Evolutionary conservation across 2,797 vertebrate genomes (phyloP).

Genomic region (Crypturellus tataupa): DNA sequence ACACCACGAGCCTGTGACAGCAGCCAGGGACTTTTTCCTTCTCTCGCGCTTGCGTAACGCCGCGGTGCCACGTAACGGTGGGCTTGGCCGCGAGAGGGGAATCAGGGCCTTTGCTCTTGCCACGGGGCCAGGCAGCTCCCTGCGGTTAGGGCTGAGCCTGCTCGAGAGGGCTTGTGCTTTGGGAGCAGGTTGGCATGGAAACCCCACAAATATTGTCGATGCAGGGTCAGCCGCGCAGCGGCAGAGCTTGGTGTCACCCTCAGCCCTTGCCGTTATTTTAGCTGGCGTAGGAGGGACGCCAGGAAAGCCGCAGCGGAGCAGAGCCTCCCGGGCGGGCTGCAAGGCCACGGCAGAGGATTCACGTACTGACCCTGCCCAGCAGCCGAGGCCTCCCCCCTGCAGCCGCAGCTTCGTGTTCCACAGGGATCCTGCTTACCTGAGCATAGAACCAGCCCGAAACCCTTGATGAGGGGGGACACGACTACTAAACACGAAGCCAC

Average conservation of each 20-base stretch:
- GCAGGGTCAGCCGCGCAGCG: not conserved
- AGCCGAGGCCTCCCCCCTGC: accelerated
- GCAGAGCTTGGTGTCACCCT: not conserved
- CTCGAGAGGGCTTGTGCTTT: not conserved
- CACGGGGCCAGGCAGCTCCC: accelerated
- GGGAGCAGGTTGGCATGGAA: not conserved
- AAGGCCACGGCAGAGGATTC: not conserved
- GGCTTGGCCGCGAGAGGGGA: not conserved
- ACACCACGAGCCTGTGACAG: not conserved
- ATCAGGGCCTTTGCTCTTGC: accelerated
- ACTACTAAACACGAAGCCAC: accelerated
- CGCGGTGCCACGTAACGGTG: no score
- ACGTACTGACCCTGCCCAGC: not conserved
- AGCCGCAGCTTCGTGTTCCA: not conserved
- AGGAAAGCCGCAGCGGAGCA: not conserved
- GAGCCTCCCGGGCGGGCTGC: not conserved
- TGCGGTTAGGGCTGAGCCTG: not conserved
- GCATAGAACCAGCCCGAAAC: not conserved
- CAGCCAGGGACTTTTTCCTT: not conserved
- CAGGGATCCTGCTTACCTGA: accelerated
- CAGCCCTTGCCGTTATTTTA: accelerated
- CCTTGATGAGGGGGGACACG: not conserved
- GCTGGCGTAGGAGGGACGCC: not conserved
- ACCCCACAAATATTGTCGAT: not conserved
- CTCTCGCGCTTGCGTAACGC: not conserved